Evolutionary conservation across 2,113 vertebrate species (phyloP).

Genomic region (Eubucco bourcierii): DNA sequence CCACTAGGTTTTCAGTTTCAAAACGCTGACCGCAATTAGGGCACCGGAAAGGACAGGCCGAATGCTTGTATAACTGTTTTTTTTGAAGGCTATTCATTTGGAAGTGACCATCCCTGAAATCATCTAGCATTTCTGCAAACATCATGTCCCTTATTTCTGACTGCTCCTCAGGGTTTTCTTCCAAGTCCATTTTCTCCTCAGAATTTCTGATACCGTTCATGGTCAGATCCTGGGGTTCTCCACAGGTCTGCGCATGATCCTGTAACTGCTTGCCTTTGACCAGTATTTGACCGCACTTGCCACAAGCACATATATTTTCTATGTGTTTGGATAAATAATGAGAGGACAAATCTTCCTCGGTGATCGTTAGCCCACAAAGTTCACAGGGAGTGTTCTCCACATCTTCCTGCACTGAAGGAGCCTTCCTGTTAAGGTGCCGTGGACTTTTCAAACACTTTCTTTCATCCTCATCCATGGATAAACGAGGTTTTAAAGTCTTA

Average conservation of each 20-base stretch:
- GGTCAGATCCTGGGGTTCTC: constrained; percentile 84
- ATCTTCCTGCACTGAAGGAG: constrained; percentile 70
- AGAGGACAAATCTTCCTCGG: constrained; percentile 88
- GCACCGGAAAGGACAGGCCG: constrained; percentile 87
- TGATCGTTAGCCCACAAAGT: constrained; percentile 87
- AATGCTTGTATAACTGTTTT: constrained; percentile 82
- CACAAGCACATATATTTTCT: constrained; percentile 95
- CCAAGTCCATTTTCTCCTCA: constrained; percentile 88
- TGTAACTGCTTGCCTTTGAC: constrained; percentile 95
- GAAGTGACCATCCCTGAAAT: constrained; percentile 78
- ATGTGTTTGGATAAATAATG: constrained; percentile 97
- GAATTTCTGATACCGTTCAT: constrained; percentile 72
- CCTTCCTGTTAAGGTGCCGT: constrained; percentile 64
- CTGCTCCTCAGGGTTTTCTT: constrained; percentile 85
- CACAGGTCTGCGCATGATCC: constrained; percentile 93
- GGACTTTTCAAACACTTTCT: constrained; percentile 69
- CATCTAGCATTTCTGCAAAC: constrained; percentile 82
- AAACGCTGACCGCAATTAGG: constrained; percentile 91
- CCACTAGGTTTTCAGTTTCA: constrained; percentile 87
- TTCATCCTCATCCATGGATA: constrained; percentile 71
- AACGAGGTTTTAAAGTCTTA: constrained; percentile 75
- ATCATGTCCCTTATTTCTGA: constrained; percentile 86
- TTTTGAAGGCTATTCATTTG: constrained; percentile 75
- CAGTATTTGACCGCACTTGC: constrained; percentile 93
- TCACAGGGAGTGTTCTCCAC: constrained; percentile 83